Evolutionary conservation across 1,140 invertebrate species (phyloP).

Genomic region (Trichonephila clavipes): DNA sequence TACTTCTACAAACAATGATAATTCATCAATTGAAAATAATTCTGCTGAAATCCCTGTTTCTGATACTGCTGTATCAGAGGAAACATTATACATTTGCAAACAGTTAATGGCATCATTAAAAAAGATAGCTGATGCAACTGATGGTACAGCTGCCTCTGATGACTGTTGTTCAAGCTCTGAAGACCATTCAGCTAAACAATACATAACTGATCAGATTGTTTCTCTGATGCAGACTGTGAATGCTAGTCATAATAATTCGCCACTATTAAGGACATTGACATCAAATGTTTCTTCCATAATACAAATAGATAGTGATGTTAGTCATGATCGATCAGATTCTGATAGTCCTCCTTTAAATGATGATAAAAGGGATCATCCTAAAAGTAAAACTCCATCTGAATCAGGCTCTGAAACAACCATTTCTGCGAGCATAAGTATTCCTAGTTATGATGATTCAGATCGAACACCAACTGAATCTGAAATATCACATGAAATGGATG

Average conservation of each 20-base stretch:
- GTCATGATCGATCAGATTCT: slow-evolving; percentile 70
- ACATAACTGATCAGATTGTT: slow-evolving; percentile 93
- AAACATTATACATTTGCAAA: slow-evolving; percentile 79
- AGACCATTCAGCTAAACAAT: slow-evolving; percentile 90
- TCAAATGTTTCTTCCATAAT: slow-evolving; percentile 36
- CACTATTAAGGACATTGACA: slow-evolving; percentile 47
- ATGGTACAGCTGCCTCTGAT: slow-evolving; percentile 30
- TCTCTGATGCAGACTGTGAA: slow-evolving; percentile 96
- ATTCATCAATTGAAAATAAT: slow-evolving; percentile 13
- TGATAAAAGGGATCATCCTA: slow-evolving; percentile 61
- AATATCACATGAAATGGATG: slow-evolving; percentile 78
- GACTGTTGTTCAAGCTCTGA: slow-evolving; percentile 60
- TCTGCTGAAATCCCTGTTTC: neutral
- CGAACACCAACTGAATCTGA: slow-evolving; percentile 76
- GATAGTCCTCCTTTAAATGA: slow-evolving; percentile 68
- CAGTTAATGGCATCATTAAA: slow-evolving; percentile 78
- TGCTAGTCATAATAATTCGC: slow-evolving; percentile 80
- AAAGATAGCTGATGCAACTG: slow-evolving; percentile 82
- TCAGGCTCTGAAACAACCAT: slow-evolving; percentile 76
- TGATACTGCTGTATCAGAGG: slow-evolving; percentile 75
- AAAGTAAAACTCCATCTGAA: slow-evolving; percentile 76
- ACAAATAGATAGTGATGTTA: slow-evolving; percentile 51
- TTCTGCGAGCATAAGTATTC: slow-evolving; percentile 77
- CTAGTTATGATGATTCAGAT: slow-evolving; percentile 78
- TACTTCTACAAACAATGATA: neutral